Conservation (phyloP, 2,888 invertebrate species). For the Dryadula phaetusa region DNA sequence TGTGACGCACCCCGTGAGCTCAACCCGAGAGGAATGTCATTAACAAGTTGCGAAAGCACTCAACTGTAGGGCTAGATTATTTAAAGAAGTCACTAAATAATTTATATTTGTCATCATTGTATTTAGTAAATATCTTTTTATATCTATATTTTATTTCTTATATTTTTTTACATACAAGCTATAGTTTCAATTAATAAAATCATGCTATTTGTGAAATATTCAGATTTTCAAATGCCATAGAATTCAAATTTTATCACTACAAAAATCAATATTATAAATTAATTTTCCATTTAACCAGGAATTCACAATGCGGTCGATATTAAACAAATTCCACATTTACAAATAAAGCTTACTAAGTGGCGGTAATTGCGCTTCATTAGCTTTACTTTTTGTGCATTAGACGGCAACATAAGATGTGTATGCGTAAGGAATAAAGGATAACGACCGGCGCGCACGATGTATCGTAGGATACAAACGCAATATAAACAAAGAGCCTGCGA, state of each 20-base stretch:
- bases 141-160: not conserved
- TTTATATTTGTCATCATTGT: not conserved
- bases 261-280: not conserved
- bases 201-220: not conserved
- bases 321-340: slow-evolving; percentile 19
- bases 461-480: slow-evolving; percentile 62
- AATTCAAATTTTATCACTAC: not conserved
- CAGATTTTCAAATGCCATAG: not conserved
- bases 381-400: slow-evolving; percentile 34
- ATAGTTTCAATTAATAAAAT: not conserved
- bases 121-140: not conserved
- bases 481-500: slow-evolving; percentile 82
- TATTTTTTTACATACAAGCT: not conserved
- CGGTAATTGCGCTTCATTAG: slow-evolving; percentile 35
- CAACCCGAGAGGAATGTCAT: slow-evolving; percentile 74
- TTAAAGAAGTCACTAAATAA: slow-evolving; percentile 26
- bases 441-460: slow-evolving; percentile 46
- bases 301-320: not conserved
- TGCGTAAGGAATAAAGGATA: slow-evolving; percentile 31
- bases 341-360: slow-evolving; percentile 40
- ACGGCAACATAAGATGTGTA: slow-evolving; percentile 30
- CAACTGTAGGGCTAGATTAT: slow-evolving; percentile 56
- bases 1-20: slow-evolving; percentile 72
- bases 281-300: not conserved
- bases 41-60: slow-evolving; percentile 72